A percentile compares a stretch with the other conserved stretches of the same genome.
These are phyloP conservation scores for Schizopygopsis malacanthus DNA, from an alignment of 2,797 vertebrate species.

Conservation along the genomic window DNA sequence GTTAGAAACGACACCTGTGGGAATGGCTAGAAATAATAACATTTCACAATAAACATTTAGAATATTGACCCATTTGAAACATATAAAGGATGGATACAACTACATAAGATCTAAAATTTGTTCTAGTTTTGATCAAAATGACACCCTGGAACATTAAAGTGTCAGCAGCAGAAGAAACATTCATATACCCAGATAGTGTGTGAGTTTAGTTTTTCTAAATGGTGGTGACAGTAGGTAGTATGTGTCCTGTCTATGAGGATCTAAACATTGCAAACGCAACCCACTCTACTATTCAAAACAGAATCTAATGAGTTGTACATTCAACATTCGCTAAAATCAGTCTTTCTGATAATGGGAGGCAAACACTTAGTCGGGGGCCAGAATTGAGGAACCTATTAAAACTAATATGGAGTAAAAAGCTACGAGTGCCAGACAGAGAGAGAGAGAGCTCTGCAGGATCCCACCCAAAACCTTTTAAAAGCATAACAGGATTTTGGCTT, in stretches of 20 bases:
- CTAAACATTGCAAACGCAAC: conserved; percentile 38
- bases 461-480: conserved; percentile 57
- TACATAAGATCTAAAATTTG: background rate
- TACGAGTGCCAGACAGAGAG: conserved; percentile 5
- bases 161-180: background rate
- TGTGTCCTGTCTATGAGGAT: conserved; percentile 34
- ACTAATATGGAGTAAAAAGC: conserved; percentile 59
- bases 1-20: background rate
- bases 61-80: background rate
- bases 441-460: conserved; percentile 50
- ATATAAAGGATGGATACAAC: background rate
- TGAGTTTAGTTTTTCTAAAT: background rate
- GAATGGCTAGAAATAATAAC: background rate
- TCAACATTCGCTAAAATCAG: conserved; percentile 46
- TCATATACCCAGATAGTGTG: background rate
- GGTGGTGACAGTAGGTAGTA: conserved; percentile 16
- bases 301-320: conserved; percentile 24
- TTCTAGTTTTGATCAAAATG: background rate
- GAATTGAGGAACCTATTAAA: conserved; percentile 56
- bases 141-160: background rate
- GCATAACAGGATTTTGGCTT: conserved; percentile 61
- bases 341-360: conserved; percentile 48
- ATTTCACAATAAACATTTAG: background rate
- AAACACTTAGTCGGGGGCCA: conserved; percentile 39
- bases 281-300: conserved; percentile 19